Evolutionary conservation across 64 coral and sea anemone species (phyloP), one percentile per base, ranked within the genome.

Genomic region (Anthopleura sola): DNA sequence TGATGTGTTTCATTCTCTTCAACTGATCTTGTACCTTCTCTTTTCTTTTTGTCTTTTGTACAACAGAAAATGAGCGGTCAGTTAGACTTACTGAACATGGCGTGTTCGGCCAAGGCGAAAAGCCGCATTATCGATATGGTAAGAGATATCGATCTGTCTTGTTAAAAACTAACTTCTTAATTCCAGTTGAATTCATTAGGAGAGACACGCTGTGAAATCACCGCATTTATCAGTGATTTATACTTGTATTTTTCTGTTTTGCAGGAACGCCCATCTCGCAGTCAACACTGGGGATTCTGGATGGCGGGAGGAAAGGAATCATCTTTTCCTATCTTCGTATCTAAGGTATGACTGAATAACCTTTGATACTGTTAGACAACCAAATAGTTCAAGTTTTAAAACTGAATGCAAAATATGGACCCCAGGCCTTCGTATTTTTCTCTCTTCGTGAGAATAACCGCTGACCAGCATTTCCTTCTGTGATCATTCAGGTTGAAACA

Each of bases 21-120:
- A 56, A 11, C 11, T 49, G 12, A 24, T 17, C 6, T 83, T 56
- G 28, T 56, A 31, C 29, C 23, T 49, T 5, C 2, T 55, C 24
- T 19, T 29, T 33, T 31, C 13, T 11, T 7, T 83, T 54, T 53
- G n/a, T 23, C 46, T 28, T 20, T 83, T 48, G 3, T 37, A 56
- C 17, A 9, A 49, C 50, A 94, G 97, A 83, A 91, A 78, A 99
- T 99, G 97, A 92, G 84, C 3, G 97, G 92, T 51, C 97, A 94
- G 84, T 53, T 99, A 60, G 88, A 89, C 34, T 83, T 99, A 4
- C 37, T 99, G 9, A 88, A 92, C 75, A 99, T 99, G 6, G 97
- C 97, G 15, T 99, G 97, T 57, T 88, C 97, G 32, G 90, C 90
- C 0, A 99, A 99, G 76, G 90, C 97, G 19, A 99, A 89, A 87